Conservation (phyloP, 92 coral and sea anemone species). For the Parazoanthus swiftii region DNA sequence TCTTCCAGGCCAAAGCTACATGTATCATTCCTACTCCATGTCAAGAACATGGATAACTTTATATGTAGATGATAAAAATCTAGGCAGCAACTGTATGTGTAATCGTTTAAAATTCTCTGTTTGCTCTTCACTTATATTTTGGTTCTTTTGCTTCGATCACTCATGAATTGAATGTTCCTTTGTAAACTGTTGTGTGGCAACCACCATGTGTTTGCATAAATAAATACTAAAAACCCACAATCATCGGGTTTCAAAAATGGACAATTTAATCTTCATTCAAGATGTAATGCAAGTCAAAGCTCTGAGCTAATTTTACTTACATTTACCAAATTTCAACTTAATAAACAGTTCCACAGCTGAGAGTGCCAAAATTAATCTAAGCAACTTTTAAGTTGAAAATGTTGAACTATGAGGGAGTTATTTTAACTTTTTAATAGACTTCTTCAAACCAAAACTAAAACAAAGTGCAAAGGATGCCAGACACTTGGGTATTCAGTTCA, state of each 20-base stretch:
- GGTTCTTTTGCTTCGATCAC: conserved; percentile 7
- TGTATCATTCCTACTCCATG: conserved; percentile 16
- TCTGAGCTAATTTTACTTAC: conserved; percentile 3
- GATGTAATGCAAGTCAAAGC: conserved; percentile 13
- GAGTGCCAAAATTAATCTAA: conserved; percentile 1
- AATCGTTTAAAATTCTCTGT: conserved; percentile 8
- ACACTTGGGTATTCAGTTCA: conserved; percentile 8
- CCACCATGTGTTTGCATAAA: conserved; percentile 9
- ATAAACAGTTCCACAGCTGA: conserved; percentile 2
- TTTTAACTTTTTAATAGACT: not conserved
- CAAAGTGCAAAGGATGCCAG: conserved; percentile 9
- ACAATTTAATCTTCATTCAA: conserved; percentile 4
- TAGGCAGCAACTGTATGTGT: not conserved
- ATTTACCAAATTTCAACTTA: not conserved
- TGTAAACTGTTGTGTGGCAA: conserved; percentile 11
- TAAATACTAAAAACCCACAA: conserved; percentile 6
- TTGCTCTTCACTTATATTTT: conserved; percentile 10
- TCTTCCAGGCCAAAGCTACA: conserved; percentile 12
- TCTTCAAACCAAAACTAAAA: conserved; percentile 1
- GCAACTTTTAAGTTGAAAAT: conserved; percentile 7
- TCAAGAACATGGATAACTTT: conserved; percentile 12
- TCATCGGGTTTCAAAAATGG: conserved; percentile 10
- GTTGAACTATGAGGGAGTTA: conserved; percentile 1
- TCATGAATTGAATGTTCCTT: conserved; percentile 8
- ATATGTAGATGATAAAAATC: conserved; percentile 9